Conservation (phyloP, 2,888 invertebrate species). For the Cepaea hortensis region DNA sequence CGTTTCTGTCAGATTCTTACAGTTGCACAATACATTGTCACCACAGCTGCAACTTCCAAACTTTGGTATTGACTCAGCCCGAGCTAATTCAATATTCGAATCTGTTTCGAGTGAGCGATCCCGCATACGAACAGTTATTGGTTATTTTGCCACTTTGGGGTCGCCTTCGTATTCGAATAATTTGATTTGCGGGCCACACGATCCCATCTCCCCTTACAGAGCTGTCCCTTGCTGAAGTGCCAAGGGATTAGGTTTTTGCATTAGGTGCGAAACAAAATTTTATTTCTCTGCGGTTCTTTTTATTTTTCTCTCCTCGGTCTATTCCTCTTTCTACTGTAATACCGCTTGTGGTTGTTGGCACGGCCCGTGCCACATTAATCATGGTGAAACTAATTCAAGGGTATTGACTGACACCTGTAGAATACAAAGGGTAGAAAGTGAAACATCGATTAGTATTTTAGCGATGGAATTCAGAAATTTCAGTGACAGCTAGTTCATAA, state of each 20-base stretch:
- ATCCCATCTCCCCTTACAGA: not conserved
- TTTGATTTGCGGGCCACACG: conserved; percentile 13
- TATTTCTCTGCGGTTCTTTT: not conserved
- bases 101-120: conserved; percentile 14
- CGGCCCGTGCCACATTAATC: no score
- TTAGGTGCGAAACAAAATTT: not conserved
- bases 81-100: conserved; percentile 16
- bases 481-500: no score
- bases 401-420: no score
- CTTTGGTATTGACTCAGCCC: conserved; percentile 22
- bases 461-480: no score
- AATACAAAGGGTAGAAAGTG: no score
- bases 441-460: no score
- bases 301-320: no score
- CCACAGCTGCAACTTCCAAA: not conserved
- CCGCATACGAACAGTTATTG: not conserved
- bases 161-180: conserved; percentile 3
- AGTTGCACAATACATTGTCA: not conserved
- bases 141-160: conserved; percentile 1
- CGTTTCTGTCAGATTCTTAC: not conserved
- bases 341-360: no score
- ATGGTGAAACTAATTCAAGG: no score
- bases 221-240: not conserved
- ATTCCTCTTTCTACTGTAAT: no score
- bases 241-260: conserved; percentile 10